phyloP scores from a whole-genome alignment of 1,140 invertebrate species.

The Thalassaphorura encarpata region DNA sequence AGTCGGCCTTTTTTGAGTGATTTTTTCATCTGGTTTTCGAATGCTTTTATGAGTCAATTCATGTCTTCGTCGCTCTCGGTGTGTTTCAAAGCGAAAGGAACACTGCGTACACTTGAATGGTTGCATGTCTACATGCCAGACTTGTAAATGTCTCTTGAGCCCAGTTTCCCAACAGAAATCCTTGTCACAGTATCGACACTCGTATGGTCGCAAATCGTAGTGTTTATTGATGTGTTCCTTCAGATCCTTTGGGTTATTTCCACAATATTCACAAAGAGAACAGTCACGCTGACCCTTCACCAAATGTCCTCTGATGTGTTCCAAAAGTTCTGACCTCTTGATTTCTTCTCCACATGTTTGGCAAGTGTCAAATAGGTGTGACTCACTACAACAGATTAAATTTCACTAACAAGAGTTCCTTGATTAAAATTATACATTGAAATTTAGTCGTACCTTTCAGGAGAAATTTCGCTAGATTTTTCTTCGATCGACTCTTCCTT shows the following conservation, averaged over 20 bases:
- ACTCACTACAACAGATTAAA: too few species aligned
- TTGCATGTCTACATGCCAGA: neutral
- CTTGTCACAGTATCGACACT: neutral
- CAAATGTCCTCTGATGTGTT: neutral
- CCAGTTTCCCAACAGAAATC: neutral
- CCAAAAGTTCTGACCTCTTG: neutral
- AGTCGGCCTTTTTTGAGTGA: neutral
- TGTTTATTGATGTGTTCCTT: constrained; percentile 3
- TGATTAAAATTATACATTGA: neutral
- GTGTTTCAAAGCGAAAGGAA: neutral
- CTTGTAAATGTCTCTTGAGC: neutral
- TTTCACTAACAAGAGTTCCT: too few species aligned
- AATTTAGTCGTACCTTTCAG: neutral
- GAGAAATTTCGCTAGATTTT: neutral
- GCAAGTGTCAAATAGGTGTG: neutral
- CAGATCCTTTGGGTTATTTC: neutral
- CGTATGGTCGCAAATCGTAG: constrained; percentile 1
- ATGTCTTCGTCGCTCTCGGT: neutral
- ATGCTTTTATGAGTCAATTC: neutral
- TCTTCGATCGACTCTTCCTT: neutral
- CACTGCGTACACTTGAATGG: neutral
- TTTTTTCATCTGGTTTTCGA: neutral
- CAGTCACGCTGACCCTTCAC: constrained; percentile 1
- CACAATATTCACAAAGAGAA: neutral
- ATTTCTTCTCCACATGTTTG: neutral